phyloP scores from a whole-genome alignment of 2,888 invertebrate species.

The Liopterus haemorrhoidalis region DNA sequence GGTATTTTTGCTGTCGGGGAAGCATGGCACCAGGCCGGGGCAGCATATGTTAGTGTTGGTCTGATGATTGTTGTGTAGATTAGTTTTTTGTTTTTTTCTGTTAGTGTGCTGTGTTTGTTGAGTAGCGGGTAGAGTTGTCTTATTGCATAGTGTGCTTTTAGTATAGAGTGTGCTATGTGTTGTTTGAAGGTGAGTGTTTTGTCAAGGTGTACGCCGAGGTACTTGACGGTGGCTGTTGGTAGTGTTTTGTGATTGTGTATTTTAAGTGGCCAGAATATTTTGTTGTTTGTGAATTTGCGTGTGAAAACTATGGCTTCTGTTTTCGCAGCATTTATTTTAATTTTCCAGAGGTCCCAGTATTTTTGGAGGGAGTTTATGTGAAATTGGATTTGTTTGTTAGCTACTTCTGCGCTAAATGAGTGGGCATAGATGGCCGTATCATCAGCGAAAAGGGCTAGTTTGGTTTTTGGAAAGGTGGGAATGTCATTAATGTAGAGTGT shows the following conservation, averaged over 20 bases:
- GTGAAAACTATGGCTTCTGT: not conserved
- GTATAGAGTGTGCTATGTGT: too few species aligned
- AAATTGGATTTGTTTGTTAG: conserved; percentile 3
- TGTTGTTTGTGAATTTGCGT: not conserved
- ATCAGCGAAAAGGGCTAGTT: conserved; percentile 27
- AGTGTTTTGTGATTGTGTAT: conserved; percentile 18
- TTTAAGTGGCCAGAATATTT: conserved; percentile 13
- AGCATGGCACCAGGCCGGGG: too few species aligned
- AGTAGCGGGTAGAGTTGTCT: not conserved
- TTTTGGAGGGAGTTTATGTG: not conserved
- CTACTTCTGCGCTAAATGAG: conserved; percentile 1
- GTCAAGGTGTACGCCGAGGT: conserved; percentile 31
- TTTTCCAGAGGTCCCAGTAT: not conserved
- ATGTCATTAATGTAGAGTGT: too few species aligned
- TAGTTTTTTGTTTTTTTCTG: not conserved
- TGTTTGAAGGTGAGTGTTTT: conserved; percentile 22
- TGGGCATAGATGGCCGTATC: conserved; percentile 20
- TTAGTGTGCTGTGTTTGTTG: not conserved
- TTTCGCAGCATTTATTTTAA: too few species aligned
- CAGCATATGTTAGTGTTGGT: too few species aligned
- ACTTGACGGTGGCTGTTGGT: conserved; percentile 26
- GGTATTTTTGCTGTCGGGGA: too few species aligned
- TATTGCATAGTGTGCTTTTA: not conserved
- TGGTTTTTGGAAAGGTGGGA: too few species aligned
- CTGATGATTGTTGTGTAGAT: too few species aligned